Evolutionary conservation across 1,140 invertebrate genomes (phyloP), one percentile per base, ranked within the genome.

Genomic region (Trinorchestia longiramus): DNA sequence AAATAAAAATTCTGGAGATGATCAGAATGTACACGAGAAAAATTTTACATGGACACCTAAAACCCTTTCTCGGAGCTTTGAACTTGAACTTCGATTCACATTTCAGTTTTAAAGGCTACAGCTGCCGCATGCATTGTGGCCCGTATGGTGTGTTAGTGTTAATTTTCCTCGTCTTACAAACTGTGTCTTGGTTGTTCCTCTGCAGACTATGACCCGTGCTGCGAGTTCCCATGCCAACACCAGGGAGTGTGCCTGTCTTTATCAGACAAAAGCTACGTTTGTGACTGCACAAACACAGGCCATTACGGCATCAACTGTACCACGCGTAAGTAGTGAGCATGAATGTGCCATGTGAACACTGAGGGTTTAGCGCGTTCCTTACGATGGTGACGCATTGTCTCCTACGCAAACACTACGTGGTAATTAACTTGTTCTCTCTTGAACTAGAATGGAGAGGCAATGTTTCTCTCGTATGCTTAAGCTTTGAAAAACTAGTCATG

Each of bases 171-270:
- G 28, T 77, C 36, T 77, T 36, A 15, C 15, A 77, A 77, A 77
- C 36, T 28, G 11, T 77, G 15, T 77, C 62, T 36, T 36, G 15
- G 36, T 77, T 11, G 8, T 77, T 28, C 28, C 43, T 90, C 36
- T 43, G 0, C 95, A 97, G 96, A 97, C 28, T 96, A 96, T 77
- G 96, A 97, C 96, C 97, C 97, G 0, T 97, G 97, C 96, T 97
- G 97, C 95, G 97, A 97, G 41, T 97, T 97, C 96, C 97, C 97
- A 8, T 97, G 97, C 96, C 96, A 97, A 95, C 97, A 97, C 96
- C 95, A 97, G 42, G 97, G 97, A 23, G 96, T 97, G 23, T 97
- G 97, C 92, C 92, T 97, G 95, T 97, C 97, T 0, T 96, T 96
- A 41, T 45, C 95, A 6, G 97, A 97, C 19, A 96, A 96, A 62